phyloP scores from a whole-genome alignment of 92 coral and sea anemone genomes.

The Parazoanthus atlanticus region DNA sequence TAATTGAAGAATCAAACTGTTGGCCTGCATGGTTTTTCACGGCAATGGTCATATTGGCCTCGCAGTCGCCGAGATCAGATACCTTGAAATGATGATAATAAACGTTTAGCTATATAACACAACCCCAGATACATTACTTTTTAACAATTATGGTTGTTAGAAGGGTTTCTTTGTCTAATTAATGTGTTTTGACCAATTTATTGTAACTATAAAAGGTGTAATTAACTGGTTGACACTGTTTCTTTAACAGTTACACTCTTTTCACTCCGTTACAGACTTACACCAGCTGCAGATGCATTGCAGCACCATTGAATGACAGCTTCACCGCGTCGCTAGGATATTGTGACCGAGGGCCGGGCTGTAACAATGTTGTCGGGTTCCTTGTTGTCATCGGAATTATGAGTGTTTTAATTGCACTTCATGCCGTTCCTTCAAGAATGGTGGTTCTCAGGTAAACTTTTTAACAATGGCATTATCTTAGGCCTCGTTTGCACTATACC shows the following conservation, averaged over 20 bases:
- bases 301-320: neutral
- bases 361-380: conserved; percentile 18
- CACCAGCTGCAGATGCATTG: conserved; percentile 21
- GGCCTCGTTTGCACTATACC: no score
- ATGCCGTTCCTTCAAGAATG: conserved; percentile 25
- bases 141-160: no score
- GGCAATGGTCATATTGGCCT: neutral
- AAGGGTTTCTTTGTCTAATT: no score
- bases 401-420: conserved; percentile 21
- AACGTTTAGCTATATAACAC: neutral
- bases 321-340: conserved; percentile 5
- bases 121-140: no score
- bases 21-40: neutral
- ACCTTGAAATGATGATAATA: neutral
- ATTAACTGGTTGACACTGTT: neutral
- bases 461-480: no score
- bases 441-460: conserved; percentile 10
- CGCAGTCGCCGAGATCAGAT: neutral
- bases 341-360: conserved; percentile 20
- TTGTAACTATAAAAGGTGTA: no score
- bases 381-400: conserved; percentile 19
- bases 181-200: no score
- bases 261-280: neutral
- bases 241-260: neutral
- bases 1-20: no score